Conservation (phyloP, 35 echinoderm and acorn worm species). For the Apostichopus californicus region DNA sequence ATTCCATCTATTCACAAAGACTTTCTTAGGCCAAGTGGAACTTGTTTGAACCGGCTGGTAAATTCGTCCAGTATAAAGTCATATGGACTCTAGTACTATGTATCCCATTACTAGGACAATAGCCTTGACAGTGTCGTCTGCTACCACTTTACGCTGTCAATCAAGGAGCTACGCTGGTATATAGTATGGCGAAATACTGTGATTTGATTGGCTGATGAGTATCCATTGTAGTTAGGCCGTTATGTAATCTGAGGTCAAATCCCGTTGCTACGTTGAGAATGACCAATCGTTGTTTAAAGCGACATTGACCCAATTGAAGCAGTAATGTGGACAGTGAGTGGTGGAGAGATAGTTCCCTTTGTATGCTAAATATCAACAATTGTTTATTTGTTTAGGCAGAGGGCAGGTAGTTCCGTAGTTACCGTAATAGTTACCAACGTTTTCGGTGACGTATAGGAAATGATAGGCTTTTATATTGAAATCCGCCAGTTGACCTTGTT, state of each 20-base stretch:
- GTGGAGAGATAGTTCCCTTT: too few species aligned
- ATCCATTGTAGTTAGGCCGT: not conserved
- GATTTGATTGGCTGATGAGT: not conserved
- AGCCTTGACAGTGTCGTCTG: not conserved
- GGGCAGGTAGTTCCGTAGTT: too few species aligned
- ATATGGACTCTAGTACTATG: not conserved
- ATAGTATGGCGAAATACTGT: not conserved
- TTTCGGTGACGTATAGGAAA: too few species aligned
- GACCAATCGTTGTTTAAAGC: not conserved
- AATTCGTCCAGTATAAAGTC: not conserved
- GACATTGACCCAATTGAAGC: too few species aligned
- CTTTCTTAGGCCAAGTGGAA: not conserved
- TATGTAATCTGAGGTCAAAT: not conserved
- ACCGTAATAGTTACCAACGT: too few species aligned
- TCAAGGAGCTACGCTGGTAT: not conserved
- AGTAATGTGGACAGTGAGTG: too few species aligned
- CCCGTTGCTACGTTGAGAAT: not conserved
- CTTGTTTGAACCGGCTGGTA: not conserved
- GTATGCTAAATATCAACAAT: too few species aligned
- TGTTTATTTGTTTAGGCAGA: too few species aligned
- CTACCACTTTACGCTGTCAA: not conserved
- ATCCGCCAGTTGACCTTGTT: too few species aligned
- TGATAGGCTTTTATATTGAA: too few species aligned
- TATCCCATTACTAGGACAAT: not conserved
- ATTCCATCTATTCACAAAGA: not conserved